Conservation (phyloP, 2,113 vertebrate genomes). For the Bujurquina vittata region DNA sequence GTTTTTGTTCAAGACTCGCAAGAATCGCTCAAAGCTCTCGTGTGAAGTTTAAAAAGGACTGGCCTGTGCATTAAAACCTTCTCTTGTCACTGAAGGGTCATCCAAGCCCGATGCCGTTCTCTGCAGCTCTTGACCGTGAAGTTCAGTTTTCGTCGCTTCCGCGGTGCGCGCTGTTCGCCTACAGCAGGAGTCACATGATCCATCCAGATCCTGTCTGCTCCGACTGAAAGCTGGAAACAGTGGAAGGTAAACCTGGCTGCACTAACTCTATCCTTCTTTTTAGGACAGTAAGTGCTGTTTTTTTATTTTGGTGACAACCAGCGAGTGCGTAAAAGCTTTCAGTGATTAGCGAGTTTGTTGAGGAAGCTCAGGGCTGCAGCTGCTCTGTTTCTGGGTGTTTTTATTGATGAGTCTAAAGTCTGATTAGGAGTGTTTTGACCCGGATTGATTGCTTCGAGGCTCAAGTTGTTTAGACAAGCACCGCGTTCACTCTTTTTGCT, state of each 20-base stretch:
- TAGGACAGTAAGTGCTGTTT: background rate
- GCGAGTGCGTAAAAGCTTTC: background rate
- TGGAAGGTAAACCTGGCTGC: background rate
- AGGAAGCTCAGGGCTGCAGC: background rate
- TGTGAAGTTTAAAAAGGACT: background rate
- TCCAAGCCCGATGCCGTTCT: background rate
- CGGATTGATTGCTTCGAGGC: background rate
- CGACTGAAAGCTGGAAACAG: background rate
- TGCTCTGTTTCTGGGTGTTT: conserved; percentile 5
- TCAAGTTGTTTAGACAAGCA: background rate
- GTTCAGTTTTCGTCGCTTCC: background rate
- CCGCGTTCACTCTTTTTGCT: background rate
- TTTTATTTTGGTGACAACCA: background rate
- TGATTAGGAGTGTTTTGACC: conserved; percentile 57
- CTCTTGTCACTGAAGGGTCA: background rate
- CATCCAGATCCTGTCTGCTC: background rate
- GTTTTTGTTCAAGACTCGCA: background rate
- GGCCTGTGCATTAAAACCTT: background rate
- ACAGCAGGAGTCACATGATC: conserved; percentile 53
- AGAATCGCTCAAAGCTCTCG: background rate
- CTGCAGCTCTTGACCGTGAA: background rate
- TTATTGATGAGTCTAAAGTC: conserved; percentile 78
- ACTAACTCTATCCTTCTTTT: background rate
- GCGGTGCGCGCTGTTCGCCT: background rate
- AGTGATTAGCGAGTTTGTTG: background rate